phyloP scores from a whole-genome alignment of 2,113 vertebrate species.

The Salvelinus alpinus region DNA sequence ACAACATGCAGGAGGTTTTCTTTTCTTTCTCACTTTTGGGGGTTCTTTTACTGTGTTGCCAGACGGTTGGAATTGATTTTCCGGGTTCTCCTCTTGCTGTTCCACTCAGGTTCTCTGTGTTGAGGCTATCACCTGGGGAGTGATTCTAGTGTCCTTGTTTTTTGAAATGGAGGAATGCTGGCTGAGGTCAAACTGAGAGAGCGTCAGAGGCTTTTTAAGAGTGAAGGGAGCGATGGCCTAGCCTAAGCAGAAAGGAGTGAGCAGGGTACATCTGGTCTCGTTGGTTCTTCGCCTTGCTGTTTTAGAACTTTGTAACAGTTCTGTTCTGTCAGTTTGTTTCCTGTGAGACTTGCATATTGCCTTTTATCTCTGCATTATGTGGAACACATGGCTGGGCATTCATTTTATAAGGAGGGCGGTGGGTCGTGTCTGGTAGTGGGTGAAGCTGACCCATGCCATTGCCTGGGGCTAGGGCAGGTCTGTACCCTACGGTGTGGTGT shows the following conservation, averaged over 20 bases:
- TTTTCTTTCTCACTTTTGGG: conserved; percentile 22
- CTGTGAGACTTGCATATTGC: conserved; percentile 14
- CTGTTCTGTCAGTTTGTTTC: not conserved
- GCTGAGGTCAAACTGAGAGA: conserved; percentile 65
- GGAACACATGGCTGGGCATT: conserved; percentile 31
- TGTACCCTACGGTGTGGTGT: not conserved
- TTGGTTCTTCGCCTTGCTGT: conserved; percentile 14
- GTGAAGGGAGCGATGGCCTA: conserved; percentile 12
- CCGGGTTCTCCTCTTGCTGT: not conserved
- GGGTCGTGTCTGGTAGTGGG: conserved; percentile 8
- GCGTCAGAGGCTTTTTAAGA: conserved; percentile 30
- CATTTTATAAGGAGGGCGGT: conserved; percentile 18
- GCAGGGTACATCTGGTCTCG: conserved; percentile 1
- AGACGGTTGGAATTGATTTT: conserved; percentile 27
- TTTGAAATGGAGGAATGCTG: conserved; percentile 58
- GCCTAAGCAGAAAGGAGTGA: conserved; percentile 22
- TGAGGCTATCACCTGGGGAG: conserved; percentile 9
- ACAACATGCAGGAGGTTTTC: conserved; percentile 77
- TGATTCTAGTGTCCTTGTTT: conserved; percentile 50
- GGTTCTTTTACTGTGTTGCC: conserved; percentile 15
- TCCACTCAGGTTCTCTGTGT: conserved; percentile 22
- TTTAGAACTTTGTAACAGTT: conserved; percentile 15
- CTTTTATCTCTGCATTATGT: conserved; percentile 14
- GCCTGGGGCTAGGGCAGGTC: conserved; percentile 2
- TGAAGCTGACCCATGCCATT: conserved; percentile 16